These are phyloP conservation scores for Elanoides forficatus DNA, from an alignment of 2,113 vertebrate species.

Conservation along the genomic window DNA sequence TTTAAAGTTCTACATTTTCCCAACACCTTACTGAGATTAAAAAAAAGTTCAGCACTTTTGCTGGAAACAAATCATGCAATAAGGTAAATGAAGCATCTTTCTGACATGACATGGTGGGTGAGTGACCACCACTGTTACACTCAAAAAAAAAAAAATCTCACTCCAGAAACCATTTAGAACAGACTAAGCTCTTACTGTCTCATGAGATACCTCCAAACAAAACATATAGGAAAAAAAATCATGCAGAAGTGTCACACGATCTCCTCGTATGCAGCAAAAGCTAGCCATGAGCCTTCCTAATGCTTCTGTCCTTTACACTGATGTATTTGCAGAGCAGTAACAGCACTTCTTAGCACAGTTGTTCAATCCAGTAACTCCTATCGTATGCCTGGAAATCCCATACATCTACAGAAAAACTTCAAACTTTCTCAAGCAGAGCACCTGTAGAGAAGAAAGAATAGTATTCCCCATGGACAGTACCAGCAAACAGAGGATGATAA, in stretches of 20 bases:
- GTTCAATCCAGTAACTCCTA: not conserved
- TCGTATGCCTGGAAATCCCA: not conserved
- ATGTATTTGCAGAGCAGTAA: not conserved
- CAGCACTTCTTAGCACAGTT: not conserved
- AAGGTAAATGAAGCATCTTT: not conserved
- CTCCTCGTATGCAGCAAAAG: not conserved
- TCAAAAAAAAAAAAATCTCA: not conserved
- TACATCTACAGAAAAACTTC: not conserved
- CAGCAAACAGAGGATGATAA: not conserved
- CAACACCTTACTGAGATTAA: not conserved
- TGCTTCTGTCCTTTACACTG: not conserved
- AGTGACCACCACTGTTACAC: not conserved
- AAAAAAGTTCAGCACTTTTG: not conserved
- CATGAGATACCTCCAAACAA: not conserved
- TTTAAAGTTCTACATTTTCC: not conserved
- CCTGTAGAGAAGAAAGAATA: not conserved
- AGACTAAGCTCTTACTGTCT: not conserved
- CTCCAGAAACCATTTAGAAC: not conserved
- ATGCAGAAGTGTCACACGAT: not conserved
- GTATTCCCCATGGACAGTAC: not conserved
- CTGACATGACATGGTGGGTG: not conserved
- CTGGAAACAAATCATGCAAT: not conserved
- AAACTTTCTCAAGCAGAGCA: not conserved
- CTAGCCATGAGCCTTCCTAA: not conserved
- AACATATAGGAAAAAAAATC: not conserved